A percentile compares a stretch with the other conserved stretches of the same genome.
Evolutionary conservation across 2,888 invertebrate genomes (phyloP).

Genomic region (Lithosia quadra): DNA sequence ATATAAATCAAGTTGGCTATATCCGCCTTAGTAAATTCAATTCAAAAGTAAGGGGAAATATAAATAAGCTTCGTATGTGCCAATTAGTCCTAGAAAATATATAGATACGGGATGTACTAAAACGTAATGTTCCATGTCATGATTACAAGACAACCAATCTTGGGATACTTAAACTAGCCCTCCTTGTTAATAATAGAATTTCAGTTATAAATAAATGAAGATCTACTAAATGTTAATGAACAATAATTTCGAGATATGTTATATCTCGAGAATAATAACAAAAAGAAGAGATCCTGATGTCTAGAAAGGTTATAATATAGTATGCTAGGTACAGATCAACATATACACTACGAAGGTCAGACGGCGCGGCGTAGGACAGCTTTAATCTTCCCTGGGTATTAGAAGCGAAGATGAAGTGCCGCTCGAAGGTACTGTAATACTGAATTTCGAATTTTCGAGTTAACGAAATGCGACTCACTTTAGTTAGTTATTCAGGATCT

Average conservation of each 20-base stretch:
- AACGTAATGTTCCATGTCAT: conserved; percentile 34
- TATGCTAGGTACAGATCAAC: not conserved
- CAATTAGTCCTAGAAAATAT: conserved; percentile 43
- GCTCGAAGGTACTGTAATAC: no score
- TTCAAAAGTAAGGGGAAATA: conserved; percentile 18
- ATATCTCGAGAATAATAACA: conserved; percentile 33
- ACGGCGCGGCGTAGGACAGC: not conserved
- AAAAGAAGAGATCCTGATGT: not conserved
- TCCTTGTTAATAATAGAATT: conserved; percentile 38
- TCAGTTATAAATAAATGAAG: conserved; percentile 42
- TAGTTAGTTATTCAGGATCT: no score
- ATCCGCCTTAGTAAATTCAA: conserved; percentile 17
- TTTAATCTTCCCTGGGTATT: no score
- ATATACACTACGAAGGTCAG: not conserved
- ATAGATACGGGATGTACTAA: conserved; percentile 47
- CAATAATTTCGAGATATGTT: conserved; percentile 36
- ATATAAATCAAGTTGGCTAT: conserved; percentile 23
- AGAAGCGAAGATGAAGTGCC: no score
- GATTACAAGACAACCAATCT: conserved; percentile 40
- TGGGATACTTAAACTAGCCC: conserved; percentile 17
- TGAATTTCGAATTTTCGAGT: no score
- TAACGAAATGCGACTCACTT: no score
- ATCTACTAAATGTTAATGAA: conserved; percentile 43
- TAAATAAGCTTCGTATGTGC: conserved; percentile 27
- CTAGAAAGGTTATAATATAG: not conserved